These are phyloP conservation scores for Rhinoraja longicauda DNA, from an alignment of 2,797 vertebrate species.

Conservation along the genomic window DNA sequence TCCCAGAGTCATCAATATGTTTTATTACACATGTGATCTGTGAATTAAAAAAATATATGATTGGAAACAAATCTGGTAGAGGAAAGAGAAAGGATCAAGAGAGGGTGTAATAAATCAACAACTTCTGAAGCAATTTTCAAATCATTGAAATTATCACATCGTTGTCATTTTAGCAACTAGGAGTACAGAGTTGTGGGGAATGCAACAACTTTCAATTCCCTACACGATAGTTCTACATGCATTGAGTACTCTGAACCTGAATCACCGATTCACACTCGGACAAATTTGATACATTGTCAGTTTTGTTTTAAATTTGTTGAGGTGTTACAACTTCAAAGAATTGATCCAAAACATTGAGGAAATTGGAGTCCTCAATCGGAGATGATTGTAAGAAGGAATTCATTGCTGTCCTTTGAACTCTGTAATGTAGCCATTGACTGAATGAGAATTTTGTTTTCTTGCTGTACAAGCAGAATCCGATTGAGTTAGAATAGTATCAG, in stretches of 20 bases:
- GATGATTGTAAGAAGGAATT: background rate
- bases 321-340: background rate
- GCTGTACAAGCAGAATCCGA: background rate
- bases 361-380: background rate
- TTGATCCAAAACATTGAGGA: background rate
- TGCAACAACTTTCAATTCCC: too few species aligned
- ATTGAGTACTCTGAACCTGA: background rate
- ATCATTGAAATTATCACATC: background rate
- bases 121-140: background rate
- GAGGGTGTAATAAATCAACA: background rate
- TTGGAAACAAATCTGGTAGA: background rate
- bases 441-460: background rate
- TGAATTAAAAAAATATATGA: background rate
- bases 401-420: background rate
- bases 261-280: background rate
- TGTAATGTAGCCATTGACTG: background rate
- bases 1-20: too few species aligned
- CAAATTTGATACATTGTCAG: background rate
- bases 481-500: background rate
- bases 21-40: too few species aligned
- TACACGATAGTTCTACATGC: too few species aligned
- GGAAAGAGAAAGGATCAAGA: background rate
- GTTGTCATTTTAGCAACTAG: background rate
- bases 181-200: background rate
- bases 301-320: background rate